Conservation (phyloP, 2,797 vertebrate species). For the Prunella strophiata region DNA sequence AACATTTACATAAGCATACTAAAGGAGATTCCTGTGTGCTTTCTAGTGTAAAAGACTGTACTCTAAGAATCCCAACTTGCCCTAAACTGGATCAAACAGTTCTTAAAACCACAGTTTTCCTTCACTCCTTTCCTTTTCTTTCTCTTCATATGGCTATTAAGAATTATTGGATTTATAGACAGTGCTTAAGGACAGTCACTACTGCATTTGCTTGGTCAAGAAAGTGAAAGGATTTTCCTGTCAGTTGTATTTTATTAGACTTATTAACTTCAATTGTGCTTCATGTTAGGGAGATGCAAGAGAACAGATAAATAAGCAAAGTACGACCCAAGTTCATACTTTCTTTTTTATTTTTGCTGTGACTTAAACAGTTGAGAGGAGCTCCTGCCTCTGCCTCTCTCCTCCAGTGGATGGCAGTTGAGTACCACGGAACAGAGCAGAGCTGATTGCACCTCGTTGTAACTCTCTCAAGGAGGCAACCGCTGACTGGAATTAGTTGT, state of each 20-base stretch:
- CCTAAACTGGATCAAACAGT: neutral
- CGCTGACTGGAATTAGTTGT: conserved; percentile 66
- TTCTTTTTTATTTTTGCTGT: neutral
- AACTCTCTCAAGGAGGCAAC: conserved; percentile 58
- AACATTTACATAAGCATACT: neutral
- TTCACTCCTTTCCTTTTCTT: neutral
- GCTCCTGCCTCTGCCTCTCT: conserved; percentile 31
- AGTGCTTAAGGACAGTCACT: neutral
- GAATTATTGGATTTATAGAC: neutral
- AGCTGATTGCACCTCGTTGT: neutral
- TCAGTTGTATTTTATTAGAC: neutral
- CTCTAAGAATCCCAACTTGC: neutral
- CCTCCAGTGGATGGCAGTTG: conserved; percentile 80
- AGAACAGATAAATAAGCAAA: neutral
- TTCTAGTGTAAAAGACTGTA: neutral
- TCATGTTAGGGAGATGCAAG: rapidly evolving
- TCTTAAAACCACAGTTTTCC: neutral
- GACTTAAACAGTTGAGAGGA: neutral
- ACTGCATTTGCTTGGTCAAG: neutral
- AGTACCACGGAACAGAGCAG: conserved; percentile 47
- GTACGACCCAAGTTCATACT: neutral
- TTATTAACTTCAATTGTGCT: neutral
- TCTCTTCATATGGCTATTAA: neutral
- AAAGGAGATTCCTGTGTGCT: conserved; percentile 11
- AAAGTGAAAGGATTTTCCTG: neutral